A percentile compares a stretch with the other conserved stretches of the same genome.
These are phyloP conservation scores for Epicauta chinensis DNA, from an alignment of 1,140 invertebrate species.

Conservation along the genomic window DNA sequence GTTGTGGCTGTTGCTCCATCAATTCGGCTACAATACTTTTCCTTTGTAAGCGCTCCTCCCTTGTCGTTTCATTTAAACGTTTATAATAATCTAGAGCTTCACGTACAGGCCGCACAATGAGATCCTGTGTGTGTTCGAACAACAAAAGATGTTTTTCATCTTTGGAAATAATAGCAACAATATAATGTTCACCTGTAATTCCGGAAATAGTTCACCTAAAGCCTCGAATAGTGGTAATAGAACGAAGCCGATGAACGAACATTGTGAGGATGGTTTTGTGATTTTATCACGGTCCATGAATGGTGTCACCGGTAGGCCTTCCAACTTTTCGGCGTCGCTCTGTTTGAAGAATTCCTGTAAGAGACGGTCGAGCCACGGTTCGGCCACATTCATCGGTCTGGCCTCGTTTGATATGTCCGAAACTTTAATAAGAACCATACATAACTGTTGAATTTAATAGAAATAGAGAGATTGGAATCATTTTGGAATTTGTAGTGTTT, in stretches of 20 bases:
- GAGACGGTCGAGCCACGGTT: constrained; percentile 77
- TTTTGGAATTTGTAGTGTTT: neutral
- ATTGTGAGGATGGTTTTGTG: constrained; percentile 78
- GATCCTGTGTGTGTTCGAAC: constrained; percentile 35
- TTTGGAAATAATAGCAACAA: neutral
- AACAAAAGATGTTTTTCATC: neutral
- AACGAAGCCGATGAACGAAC: constrained; percentile 80
- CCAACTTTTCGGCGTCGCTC: constrained; percentile 77
- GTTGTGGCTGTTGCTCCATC: constrained; percentile 17
- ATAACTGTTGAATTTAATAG: constrained; percentile 51
- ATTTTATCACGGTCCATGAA: constrained; percentile 90
- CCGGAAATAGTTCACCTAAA: constrained; percentile 62
- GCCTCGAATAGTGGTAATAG: constrained; percentile 74
- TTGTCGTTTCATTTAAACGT: constrained; percentile 57
- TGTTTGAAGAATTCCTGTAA: constrained; percentile 76
- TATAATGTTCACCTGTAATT: constrained; percentile 55
- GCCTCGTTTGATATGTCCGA: constrained; percentile 86
- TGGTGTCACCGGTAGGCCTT: constrained; percentile 77
- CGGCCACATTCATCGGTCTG: constrained; percentile 76
- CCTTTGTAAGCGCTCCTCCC: constrained; percentile 54
- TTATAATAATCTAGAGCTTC: constrained; percentile 56
- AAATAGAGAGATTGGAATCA: no score
- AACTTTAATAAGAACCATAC: constrained; percentile 82
- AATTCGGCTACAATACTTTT: constrained; percentile 51
- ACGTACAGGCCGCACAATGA: constrained; percentile 50